Percentiles rank a stretch among this genome's conserved stretches.
Conservation (phyloP, 2,113 vertebrate genomes). For the Ptychochromis oligacanthus region DNA sequence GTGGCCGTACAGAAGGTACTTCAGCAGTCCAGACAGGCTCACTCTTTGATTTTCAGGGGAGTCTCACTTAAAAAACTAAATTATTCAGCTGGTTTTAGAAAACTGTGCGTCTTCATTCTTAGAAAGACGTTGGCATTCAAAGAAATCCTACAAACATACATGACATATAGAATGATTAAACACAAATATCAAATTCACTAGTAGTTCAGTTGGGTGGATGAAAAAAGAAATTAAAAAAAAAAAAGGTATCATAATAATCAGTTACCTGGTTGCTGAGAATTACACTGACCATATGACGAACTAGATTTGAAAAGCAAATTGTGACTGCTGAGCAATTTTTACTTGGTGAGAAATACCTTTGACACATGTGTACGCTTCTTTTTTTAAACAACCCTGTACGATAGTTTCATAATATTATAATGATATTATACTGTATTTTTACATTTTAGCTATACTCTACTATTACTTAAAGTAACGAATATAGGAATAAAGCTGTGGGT, state of each 20-base stretch:
- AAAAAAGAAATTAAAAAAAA: background rate
- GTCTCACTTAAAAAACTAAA: slow-evolving; percentile 52
- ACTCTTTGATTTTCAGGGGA: slow-evolving; percentile 56
- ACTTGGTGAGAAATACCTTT: too few species aligned
- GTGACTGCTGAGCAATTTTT: background rate
- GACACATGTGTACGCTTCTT: too few species aligned
- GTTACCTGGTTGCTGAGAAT: background rate
- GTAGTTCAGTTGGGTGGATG: background rate
- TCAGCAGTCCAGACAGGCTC: slow-evolving; percentile 26
- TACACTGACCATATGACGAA: background rate
- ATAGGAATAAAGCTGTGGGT: background rate
- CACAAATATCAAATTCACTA: background rate
- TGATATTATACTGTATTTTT: background rate
- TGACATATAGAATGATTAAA: slow-evolving; percentile 1
- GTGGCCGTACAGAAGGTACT: slow-evolving; percentile 16
- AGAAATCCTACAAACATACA: slow-evolving; percentile 13
- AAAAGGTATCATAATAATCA: background rate
- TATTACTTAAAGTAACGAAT: background rate
- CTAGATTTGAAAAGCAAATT: background rate
- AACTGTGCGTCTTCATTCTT: background rate
- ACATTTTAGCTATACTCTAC: background rate
- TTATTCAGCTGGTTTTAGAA: slow-evolving; percentile 59
- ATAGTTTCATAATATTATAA: background rate
- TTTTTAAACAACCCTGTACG: background rate
- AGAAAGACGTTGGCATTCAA: slow-evolving; percentile 16